phyloP scores from a whole-genome alignment of 2,797 vertebrate species.

The Anabas testudineus region DNA sequence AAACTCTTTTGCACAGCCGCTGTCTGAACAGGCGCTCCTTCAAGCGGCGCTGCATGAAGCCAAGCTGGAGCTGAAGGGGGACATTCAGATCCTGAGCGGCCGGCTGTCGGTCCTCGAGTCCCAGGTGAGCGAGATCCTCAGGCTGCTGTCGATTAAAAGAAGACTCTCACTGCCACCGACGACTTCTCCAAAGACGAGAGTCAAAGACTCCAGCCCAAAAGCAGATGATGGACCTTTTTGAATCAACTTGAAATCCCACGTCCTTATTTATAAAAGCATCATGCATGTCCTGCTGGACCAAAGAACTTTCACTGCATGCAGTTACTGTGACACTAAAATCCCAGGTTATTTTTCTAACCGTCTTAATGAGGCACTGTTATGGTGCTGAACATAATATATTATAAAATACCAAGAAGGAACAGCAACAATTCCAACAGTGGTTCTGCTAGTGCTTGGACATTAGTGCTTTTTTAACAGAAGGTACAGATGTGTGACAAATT shows the following conservation, averaged over 20 bases:
- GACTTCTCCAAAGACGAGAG: constrained; percentile 86
- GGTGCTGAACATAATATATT: constrained; percentile 3
- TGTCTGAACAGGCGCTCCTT: constrained; percentile 92
- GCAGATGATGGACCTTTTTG: constrained; percentile 91
- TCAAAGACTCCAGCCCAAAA: constrained; percentile 90
- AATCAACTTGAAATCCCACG: constrained; percentile 45
- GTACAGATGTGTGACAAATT: neutral
- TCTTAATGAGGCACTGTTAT: constrained; percentile 40
- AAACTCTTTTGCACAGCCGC: constrained; percentile 87
- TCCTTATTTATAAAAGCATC: constrained; percentile 67
- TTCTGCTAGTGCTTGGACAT: no score
- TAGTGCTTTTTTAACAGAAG: neutral
- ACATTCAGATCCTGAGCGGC: constrained; percentile 92
- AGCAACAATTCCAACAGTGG: no score
- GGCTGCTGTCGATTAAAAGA: constrained; percentile 90
- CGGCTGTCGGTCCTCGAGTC: constrained; percentile 92
- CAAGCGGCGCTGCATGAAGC: constrained; percentile 92
- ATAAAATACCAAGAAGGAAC: constrained; percentile 13
- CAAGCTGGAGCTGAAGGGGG: constrained; percentile 94
- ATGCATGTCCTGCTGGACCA: constrained; percentile 96
- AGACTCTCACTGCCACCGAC: constrained; percentile 80
- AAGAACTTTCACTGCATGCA: constrained; percentile 93
- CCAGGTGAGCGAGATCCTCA: constrained; percentile 95
- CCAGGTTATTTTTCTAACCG: constrained; percentile 54
- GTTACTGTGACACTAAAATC: constrained; percentile 42